phyloP scores from a whole-genome alignment of 1,140 invertebrate genomes.

The Physella acuta region DNA sequence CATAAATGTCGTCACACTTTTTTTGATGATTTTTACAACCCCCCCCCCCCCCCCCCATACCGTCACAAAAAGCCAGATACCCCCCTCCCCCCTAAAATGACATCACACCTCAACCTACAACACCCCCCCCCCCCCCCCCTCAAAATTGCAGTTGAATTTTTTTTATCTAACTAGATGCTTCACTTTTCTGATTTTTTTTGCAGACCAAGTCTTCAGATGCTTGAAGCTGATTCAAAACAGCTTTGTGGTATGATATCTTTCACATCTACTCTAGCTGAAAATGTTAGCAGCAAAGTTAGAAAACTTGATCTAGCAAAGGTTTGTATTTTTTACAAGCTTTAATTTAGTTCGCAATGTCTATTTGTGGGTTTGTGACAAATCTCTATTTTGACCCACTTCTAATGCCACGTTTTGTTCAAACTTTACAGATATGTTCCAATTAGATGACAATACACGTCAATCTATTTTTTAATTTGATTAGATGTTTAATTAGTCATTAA shows the following conservation, averaged over 20 bases:
- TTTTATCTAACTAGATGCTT: too few species aligned
- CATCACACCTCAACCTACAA: neutral
- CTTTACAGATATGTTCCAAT: too few species aligned
- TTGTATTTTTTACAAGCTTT: too few species aligned
- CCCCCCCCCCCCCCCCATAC: neutral
- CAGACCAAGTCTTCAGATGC: constrained; percentile 70
- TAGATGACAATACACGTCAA: too few species aligned
- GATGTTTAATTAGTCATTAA: too few species aligned
- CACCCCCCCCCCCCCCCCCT: too few species aligned
- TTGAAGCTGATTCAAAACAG: constrained; percentile 74
- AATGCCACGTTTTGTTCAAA: too few species aligned
- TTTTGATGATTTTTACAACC: neutral
- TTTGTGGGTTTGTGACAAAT: too few species aligned
- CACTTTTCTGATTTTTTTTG: constrained; percentile 25
- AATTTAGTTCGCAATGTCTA: too few species aligned
- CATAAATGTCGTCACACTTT: neutral
- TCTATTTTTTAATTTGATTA: too few species aligned
- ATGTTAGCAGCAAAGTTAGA: constrained; percentile 94
- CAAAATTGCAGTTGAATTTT: too few species aligned
- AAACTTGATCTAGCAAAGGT: constrained; percentile 91
- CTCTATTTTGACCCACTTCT: too few species aligned
- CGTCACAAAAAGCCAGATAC: neutral
- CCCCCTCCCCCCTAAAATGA: neutral
- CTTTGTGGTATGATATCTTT: constrained; percentile 63
- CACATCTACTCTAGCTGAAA: constrained; percentile 86